Base-by-base conservation (phyloP, 2,888 invertebrate species). In the Leptinotarsa peninsularis region DNA sequence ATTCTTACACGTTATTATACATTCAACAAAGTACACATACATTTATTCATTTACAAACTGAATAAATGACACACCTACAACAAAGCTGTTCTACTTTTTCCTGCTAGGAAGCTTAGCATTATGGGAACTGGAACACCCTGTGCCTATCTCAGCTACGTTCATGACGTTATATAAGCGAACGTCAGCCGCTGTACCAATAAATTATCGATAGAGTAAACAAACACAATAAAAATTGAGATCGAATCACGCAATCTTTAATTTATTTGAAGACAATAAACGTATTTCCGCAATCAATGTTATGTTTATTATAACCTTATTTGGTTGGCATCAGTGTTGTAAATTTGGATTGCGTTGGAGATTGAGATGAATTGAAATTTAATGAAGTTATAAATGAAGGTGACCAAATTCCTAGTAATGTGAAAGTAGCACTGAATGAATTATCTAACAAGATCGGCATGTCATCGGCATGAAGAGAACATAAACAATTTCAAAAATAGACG, bases 191-290 rank as follows among this genome's bases (percentile, higher is more conserved):
- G 60, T 58, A 71, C 71, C 72, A 63, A 75, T 77, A 75, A 75
- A 75, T 75, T 75, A 75, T 71, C 75, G 63, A 69, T 54, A 56
- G 56, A 71, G 73, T 75, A 77, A 77, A 77, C 77, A 77, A 77
- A 73, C 73, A 71, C 60, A 56, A 67, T 75, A 69, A 72, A 75
- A 75, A 73, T 76, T 73, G 18, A 49, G 58, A 21, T 49, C 58
- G 70, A 73, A 70, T 63, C 76, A 67, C 70, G 76, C 73, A 76
- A 72, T 66, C 66, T 63, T 67, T 70, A 71, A 71, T 73, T 76
- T 73, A 73, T 66, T 72, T 66, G 43, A 70, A 74, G 69, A 70
- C 58, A 70, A 70, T 70, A 70, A 54, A 33, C 33, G 56, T 69
- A 69, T 69, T 68, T 69, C 69, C 58, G 69, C 69, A 43, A 69